These are phyloP conservation scores for Pristis pectinata DNA, from an alignment of 2,797 vertebrate genomes.

Conservation along the genomic window DNA sequence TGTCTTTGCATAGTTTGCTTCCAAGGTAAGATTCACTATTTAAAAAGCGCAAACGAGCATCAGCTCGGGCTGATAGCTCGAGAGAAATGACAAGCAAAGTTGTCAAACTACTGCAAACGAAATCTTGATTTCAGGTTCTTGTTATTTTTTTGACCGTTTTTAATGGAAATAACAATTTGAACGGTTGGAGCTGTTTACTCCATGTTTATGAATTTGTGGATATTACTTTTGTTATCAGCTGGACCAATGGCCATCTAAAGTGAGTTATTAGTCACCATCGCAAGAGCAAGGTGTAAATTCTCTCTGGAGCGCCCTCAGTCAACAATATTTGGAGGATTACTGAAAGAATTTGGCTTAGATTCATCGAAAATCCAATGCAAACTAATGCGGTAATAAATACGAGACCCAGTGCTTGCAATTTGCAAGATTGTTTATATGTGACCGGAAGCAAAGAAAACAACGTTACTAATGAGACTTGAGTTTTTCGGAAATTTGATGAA, in stretches of 20 bases:
- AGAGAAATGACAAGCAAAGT: background rate
- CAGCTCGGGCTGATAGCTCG: background rate
- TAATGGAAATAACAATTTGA: background rate
- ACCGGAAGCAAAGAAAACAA: background rate
- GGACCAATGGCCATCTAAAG: background rate
- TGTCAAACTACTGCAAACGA: constrained; percentile 6
- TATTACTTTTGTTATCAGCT: background rate
- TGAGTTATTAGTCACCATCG: background rate
- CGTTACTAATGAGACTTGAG: background rate
- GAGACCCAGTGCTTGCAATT: background rate
- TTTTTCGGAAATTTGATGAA: background rate
- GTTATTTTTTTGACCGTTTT: background rate
- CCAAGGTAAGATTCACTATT: background rate
- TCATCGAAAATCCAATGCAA: background rate
- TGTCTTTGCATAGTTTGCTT: background rate
- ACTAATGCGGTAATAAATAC: background rate
- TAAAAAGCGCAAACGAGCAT: background rate
- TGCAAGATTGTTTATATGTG: constrained; percentile 4
- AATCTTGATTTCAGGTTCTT: background rate
- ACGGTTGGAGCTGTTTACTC: background rate
- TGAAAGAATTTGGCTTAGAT: background rate
- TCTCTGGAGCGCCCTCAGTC: background rate
- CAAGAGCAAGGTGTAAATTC: too few species aligned
- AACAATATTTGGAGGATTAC: background rate
- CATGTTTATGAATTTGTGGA: background rate